A percentile compares a stretch with the other conserved stretches of the same genome.
Evolutionary conservation across 2,113 vertebrate genomes (phyloP).

Genomic region (human (Homo sapiens)): DNA sequence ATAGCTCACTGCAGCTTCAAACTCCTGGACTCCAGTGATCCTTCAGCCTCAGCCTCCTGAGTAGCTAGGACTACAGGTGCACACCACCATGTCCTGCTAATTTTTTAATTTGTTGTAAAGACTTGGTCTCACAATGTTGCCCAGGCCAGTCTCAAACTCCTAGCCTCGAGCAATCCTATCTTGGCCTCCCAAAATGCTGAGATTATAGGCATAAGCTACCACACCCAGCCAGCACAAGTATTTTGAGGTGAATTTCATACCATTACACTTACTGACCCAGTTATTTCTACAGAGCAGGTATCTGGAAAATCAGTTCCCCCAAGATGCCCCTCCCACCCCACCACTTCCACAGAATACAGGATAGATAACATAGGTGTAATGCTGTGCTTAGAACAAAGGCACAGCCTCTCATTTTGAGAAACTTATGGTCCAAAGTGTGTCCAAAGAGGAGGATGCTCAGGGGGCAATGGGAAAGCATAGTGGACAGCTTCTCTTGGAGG

Average conservation of each 20-base stretch:
- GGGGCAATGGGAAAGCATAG: background rate
- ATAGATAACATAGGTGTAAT: background rate
- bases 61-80: no score
- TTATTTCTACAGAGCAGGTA: background rate
- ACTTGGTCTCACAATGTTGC: no score
- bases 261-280: background rate
- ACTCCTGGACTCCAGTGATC: no score
- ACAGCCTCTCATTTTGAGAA: background rate
- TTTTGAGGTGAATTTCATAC: background rate
- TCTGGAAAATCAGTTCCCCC: background rate
- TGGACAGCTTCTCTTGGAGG: background rate
- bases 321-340: fast-evolving
- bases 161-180: no score
- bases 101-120: no score
- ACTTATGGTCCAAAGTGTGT: background rate
- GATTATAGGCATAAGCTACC: no score
- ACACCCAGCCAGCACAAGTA: background rate
- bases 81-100: no score
- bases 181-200: no score
- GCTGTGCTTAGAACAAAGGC: background rate
- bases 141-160: no score
- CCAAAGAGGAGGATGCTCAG: background rate
- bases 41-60: no score
- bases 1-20: no score
- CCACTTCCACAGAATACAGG: background rate